phyloP scores from a whole-genome alignment of 2,888 invertebrate species.

The Rhopalosiphum nymphaeae region DNA sequence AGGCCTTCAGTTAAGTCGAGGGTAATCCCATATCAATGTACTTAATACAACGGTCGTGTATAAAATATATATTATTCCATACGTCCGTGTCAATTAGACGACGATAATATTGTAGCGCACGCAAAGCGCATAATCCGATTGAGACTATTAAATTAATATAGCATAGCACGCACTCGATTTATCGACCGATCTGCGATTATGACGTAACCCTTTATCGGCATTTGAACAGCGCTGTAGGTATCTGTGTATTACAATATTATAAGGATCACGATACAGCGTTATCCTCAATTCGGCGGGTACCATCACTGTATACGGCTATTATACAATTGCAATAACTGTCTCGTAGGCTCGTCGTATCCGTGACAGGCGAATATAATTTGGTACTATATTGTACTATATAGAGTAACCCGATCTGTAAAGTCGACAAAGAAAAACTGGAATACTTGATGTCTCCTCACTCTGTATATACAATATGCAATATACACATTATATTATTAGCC shows the following conservation, averaged over 20 bases:
- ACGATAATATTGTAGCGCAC: neutral
- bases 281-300: neutral
- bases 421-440: no score
- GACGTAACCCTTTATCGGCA: neutral
- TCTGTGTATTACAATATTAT: neutral
- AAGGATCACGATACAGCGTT: neutral
- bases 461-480: no score
- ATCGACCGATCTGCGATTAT: neutral
- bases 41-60: neutral
- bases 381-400: no score
- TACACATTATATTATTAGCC: no score
- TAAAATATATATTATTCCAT: neutral
- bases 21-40: neutral
- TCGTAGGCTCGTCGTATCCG: neutral
- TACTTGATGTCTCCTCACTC: no score
- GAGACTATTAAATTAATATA: neutral
- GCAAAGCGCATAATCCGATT: neutral
- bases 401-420: no score
- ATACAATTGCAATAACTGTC: neutral
- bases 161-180: neutral
- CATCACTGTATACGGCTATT: neutral
- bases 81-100: neutral
- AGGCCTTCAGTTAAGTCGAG: neutral
- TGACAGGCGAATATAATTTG: neutral
- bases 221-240: neutral